Conservation (phyloP, 2,113 vertebrate species). For the Prionailurus bengalensis region DNA sequence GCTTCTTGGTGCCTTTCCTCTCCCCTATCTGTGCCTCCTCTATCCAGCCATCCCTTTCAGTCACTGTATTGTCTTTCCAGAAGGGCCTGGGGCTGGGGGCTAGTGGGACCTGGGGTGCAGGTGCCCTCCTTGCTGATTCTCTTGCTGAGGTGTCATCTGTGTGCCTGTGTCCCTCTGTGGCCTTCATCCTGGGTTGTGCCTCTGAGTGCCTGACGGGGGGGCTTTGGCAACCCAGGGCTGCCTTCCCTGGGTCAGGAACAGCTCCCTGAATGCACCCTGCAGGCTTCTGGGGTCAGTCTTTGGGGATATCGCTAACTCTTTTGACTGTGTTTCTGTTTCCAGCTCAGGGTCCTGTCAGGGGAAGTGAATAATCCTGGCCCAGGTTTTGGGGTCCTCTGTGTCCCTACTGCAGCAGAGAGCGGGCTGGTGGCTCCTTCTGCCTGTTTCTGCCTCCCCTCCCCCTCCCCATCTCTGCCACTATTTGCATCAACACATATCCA, state of each 20-base stretch:
- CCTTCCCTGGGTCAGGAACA: neutral
- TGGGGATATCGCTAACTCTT: neutral
- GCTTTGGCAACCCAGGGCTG: neutral
- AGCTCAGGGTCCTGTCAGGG: accelerated
- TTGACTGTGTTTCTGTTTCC: neutral
- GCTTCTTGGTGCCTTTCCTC: neutral
- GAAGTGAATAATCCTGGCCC: neutral
- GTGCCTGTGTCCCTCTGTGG: neutral
- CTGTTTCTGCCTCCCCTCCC: neutral
- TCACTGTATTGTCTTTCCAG: neutral
- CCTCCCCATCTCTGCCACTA: conserved; percentile 61
- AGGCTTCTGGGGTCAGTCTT: neutral
- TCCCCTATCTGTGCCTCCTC: neutral
- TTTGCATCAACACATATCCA: conserved; percentile 88
- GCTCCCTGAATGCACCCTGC: neutral
- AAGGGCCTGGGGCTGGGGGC: neutral
- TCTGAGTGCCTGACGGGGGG: neutral
- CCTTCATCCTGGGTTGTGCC: neutral
- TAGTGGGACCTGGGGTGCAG: neutral
- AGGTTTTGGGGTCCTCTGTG: neutral
- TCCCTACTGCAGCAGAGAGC: too few relatives aligned
- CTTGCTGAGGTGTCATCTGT: neutral
- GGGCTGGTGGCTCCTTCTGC: neutral
- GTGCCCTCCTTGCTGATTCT: neutral
- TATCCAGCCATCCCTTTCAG: neutral